Evolutionary conservation across 2,113 vertebrate species (phyloP).

Genomic region (Crocuta crocuta): DNA sequence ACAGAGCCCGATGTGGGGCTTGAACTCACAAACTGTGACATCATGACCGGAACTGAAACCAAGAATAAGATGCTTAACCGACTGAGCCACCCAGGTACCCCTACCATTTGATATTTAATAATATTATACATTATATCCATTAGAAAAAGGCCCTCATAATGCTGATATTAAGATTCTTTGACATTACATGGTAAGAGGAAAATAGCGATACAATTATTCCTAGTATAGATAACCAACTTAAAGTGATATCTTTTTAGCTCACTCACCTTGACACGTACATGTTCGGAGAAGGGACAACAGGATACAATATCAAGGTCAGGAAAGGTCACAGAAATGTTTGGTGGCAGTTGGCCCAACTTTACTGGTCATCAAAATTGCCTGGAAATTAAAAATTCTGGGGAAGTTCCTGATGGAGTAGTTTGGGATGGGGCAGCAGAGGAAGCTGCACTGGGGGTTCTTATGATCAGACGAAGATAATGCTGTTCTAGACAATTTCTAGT

Average conservation of each 20-base stretch:
- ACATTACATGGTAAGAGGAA: neutral
- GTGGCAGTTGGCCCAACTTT: neutral
- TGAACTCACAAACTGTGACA: no score
- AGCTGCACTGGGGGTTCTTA: conserved; percentile 5
- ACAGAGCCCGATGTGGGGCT: no score
- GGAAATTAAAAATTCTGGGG: neutral
- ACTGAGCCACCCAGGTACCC: no score
- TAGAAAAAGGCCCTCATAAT: conserved; percentile 6
- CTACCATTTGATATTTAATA: neutral
- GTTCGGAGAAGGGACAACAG: neutral
- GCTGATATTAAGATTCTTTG: neutral
- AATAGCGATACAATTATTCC: conserved; percentile 8
- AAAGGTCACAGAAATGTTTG: conserved; percentile 1
- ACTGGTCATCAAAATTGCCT: neutral
- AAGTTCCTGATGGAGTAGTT: neutral
- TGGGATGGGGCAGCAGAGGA: neutral
- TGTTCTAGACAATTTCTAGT: neutral
- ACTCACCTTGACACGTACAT: neutral
- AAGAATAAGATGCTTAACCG: no score
- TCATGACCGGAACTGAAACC: no score
- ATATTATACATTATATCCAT: neutral
- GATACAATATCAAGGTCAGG: neutral
- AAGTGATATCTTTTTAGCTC: neutral
- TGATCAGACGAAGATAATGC: neutral
- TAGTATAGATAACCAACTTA: neutral